Percentiles rank a stretch among this genome's conserved stretches.
Conservation (phyloP, 1,140 invertebrate genomes). For the Zaprionus inermis region DNA sequence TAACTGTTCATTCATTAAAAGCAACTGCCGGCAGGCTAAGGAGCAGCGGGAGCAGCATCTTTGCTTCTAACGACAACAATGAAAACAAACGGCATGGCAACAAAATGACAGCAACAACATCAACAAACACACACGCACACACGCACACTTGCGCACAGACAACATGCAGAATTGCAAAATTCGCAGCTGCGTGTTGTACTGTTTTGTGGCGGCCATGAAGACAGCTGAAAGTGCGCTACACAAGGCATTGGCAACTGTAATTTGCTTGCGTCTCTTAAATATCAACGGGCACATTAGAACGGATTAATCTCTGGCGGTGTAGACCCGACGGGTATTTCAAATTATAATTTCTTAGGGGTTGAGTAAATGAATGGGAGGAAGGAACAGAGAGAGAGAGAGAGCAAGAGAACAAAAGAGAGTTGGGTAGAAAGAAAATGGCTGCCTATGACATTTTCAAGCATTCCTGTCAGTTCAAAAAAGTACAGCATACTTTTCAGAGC, state of each 20-base stretch:
- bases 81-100: slow-evolving; percentile 73
- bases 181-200: slow-evolving; percentile 20
- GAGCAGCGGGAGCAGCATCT: slow-evolving; percentile 45
- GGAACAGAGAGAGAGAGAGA: background rate
- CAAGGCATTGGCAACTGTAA: slow-evolving; percentile 1
- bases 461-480: background rate
- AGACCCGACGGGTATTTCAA: background rate
- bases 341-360: background rate
- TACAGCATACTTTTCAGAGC: background rate
- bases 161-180: slow-evolving; percentile 61
- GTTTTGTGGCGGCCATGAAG: slow-evolving; percentile 12
- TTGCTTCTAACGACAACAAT: slow-evolving; percentile 69
- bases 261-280: slow-evolving; percentile 13
- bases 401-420: background rate
- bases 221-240: slow-evolving; percentile 39
- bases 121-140: slow-evolving; percentile 13
- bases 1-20: slow-evolving; percentile 71
- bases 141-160: slow-evolving; percentile 3
- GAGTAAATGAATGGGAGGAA: too few relatives aligned
- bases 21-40: slow-evolving; percentile 71
- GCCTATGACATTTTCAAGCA: background rate
- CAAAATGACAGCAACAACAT: slow-evolving; percentile 29
- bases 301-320: slow-evolving; percentile 1
- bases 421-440: background rate
- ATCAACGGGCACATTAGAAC: background rate